Evolutionary conservation across 2,888 invertebrate genomes (phyloP), one percentile per base, ranked within the genome.

Genomic region (Biston betularia): DNA sequence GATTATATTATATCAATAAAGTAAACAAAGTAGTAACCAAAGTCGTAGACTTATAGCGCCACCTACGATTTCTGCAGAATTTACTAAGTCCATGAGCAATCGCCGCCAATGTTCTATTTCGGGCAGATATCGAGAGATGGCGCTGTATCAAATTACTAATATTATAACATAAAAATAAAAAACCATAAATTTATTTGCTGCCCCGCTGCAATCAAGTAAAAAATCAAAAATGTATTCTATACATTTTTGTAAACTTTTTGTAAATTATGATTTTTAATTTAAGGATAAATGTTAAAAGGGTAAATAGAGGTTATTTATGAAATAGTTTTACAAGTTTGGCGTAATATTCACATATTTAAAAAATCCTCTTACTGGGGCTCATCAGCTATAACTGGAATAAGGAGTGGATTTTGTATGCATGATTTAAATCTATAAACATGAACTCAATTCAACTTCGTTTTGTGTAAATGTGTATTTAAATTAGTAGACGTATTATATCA

Each of bases 61-160:
- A 71, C 55, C 73, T 72, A 64, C 66, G 57, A 58, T 34, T 46
- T 52, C 50, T 52, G 63, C 63, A 56, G 54, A 69, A 71, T 65
- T 69, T 49, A 59, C 58, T 38, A 69, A 68, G 71, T 65, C 57
- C 60, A 63, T 53, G 33, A 53, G 55, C 49, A 52, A 56, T 34
- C 35, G 60, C 56, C 40, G 40, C 57, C 49, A 57, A 60, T 50
- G 46, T 45, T 54, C 15, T 74, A 68, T 50, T 75, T 73, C 58
- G 48, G 66, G 42, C 49, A 34, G 40, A 62, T 6, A 38, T 35
- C 74, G 53, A 62, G 58, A 81, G 81, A 77, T 81, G 80, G 79
- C 79, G 80, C 68, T 75, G 65, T 74, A 58, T 15, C 49, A 46
- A 73, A 72, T 60, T 53, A 62, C 63, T 48, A 0, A 40, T 48